These are phyloP conservation scores for Stramonita haemastoma DNA, from an alignment of 2,888 invertebrate species.

Conservation along the genomic window DNA sequence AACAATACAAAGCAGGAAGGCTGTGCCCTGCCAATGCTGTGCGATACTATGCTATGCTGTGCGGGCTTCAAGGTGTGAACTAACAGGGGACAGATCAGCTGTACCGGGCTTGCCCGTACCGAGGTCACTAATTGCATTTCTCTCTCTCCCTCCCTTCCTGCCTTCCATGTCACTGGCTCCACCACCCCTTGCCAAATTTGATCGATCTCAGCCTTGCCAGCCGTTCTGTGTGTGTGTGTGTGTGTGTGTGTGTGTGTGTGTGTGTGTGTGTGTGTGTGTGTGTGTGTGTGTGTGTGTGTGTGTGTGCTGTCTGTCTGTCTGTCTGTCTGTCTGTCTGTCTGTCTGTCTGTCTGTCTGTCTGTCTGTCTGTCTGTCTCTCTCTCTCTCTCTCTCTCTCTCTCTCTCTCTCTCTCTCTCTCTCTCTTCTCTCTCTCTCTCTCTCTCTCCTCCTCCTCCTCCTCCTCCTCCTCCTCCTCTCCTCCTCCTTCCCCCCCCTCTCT, in stretches of 20 bases:
- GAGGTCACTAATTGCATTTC: too few relatives aligned
- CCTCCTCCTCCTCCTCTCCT: neutral
- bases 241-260: neutral
- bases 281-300: neutral
- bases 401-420: neutral
- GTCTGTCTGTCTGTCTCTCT: constrained; percentile 25
- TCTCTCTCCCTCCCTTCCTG: too few relatives aligned
- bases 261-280: neutral
- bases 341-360: constrained; percentile 30
- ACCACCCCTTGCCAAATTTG: too few relatives aligned
- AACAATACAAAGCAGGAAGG: too few relatives aligned
- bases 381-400: constrained; percentile 22
- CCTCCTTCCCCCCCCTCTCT: neutral
- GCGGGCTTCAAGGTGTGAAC: neutral
- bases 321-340: neutral
- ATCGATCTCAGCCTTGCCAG: too few relatives aligned
- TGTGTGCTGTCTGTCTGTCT: too few relatives aligned
- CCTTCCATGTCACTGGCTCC: too few relatives aligned
- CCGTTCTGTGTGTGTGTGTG: neutral
- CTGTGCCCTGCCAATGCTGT: neutral
- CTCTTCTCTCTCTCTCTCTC: neutral
- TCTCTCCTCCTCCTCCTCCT: neutral
- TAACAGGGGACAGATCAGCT: too few relatives aligned
- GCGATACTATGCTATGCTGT: neutral
- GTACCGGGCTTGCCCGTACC: too few relatives aligned